Evolutionary conservation across 1,140 invertebrate genomes (phyloP).

Genomic region (Drosophila aff.): DNA sequence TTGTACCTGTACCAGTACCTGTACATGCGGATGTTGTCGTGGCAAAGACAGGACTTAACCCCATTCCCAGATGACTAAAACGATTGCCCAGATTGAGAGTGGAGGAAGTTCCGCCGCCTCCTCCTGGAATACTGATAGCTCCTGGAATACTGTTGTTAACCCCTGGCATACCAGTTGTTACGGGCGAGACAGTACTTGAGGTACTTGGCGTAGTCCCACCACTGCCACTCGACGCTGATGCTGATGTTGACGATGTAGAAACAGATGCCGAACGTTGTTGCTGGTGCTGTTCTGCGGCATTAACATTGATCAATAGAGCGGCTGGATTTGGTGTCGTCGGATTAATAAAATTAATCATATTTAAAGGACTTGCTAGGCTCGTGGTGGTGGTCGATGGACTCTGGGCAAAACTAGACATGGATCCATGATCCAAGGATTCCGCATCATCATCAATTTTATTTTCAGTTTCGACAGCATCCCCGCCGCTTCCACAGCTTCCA

Average conservation of each 20-base stretch:
- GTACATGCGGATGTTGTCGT: conserved; percentile 1
- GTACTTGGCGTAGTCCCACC: conserved; percentile 69
- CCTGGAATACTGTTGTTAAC: conserved; percentile 9
- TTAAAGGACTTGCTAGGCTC: conserved; percentile 89
- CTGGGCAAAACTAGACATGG: conserved; percentile 90
- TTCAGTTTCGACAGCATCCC: conserved; percentile 89
- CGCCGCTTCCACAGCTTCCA: conserved; percentile 87
- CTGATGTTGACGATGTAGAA: conserved; percentile 29
- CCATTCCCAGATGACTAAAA: conserved; percentile 79
- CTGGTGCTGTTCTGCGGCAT: conserved; percentile 37
- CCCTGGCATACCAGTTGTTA: conserved; percentile 17
- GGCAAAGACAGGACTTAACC: conserved; percentile 41
- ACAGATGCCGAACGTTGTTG: conserved; percentile 27
- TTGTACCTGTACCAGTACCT: conserved; percentile 3
- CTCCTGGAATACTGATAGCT: conserved; percentile 6
- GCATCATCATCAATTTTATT: conserved; percentile 90
- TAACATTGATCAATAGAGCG: conserved; percentile 22
- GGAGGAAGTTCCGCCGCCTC: conserved; percentile 5
- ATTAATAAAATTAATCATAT: conserved; percentile 85
- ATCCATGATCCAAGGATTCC: conserved; percentile 88
- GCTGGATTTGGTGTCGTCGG: conserved; percentile 70
- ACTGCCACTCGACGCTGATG: conserved; percentile 47
- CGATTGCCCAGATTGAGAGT: conserved; percentile 62
- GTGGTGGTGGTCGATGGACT: conserved; percentile 88
- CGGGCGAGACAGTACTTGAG: conserved; percentile 64